Conservation (phyloP, 2,797 vertebrate species). For the Naso thynnoides region DNA sequence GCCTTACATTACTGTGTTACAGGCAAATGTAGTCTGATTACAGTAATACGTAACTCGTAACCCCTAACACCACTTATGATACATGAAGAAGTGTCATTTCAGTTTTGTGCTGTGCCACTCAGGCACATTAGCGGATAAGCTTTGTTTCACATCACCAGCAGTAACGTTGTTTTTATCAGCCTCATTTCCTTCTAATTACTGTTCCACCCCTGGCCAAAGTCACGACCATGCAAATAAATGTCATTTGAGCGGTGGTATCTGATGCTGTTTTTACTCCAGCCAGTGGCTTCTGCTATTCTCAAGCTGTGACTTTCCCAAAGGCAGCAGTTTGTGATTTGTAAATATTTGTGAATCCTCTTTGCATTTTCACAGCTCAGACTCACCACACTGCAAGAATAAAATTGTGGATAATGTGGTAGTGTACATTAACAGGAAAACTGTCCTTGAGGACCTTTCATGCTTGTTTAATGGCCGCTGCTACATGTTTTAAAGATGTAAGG, state of each 20-base stretch:
- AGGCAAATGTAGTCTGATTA: too few species aligned
- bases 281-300: slow-evolving; percentile 36
- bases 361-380: slow-evolving; percentile 21
- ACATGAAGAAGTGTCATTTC: not conserved
- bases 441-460: slow-evolving; percentile 6
- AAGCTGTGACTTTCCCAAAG: slow-evolving; percentile 60
- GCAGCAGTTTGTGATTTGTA: slow-evolving; percentile 55
- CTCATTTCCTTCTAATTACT: slow-evolving; percentile 37
- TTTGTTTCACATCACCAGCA: slow-evolving; percentile 21
- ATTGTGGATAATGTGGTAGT: not conserved
- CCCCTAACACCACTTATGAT: too few species aligned
- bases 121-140: not conserved
- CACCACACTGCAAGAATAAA: slow-evolving; percentile 30
- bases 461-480: slow-evolving; percentile 15
- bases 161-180: slow-evolving; percentile 5
- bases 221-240: slow-evolving; percentile 29
- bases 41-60: too few species aligned
- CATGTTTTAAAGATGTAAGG: slow-evolving; percentile 4
- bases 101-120: not conserved
- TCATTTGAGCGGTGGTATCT: slow-evolving; percentile 29
- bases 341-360: slow-evolving; percentile 46
- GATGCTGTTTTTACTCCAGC: slow-evolving; percentile 15
- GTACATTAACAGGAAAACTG: slow-evolving; percentile 24
- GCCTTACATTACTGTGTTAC: too few species aligned
- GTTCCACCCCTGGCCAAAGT: slow-evolving; percentile 22